A percentile compares a stretch with the other conserved stretches of the same genome.
phyloP scores from a whole-genome alignment of 1,140 invertebrate species.

The Myzus persicae region DNA sequence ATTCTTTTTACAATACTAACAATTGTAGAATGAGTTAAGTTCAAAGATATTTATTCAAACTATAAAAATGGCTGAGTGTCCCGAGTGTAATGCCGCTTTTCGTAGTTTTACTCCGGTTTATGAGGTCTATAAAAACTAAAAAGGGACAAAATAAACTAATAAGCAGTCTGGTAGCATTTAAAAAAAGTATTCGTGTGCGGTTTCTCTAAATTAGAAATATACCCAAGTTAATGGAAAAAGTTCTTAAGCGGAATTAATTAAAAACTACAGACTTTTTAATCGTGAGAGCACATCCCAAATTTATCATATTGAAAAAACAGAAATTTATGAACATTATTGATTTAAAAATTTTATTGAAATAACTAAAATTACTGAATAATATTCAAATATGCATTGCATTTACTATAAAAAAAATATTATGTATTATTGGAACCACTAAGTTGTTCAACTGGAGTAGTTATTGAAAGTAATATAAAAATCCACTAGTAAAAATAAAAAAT shows the following conservation, averaged over 20 bases:
- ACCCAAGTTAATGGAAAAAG: slow-evolving; percentile 47
- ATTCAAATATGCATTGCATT: background rate
- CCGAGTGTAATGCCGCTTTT: slow-evolving; percentile 25
- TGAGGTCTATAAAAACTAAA: slow-evolving; percentile 41
- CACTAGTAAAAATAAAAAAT: background rate
- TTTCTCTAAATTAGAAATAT: slow-evolving; percentile 45
- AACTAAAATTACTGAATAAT: background rate
- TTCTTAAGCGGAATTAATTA: slow-evolving; percentile 41
- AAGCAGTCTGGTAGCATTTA: slow-evolving; percentile 45
- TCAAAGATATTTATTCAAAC: slow-evolving; percentile 36
- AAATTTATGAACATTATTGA: slow-evolving; percentile 11
- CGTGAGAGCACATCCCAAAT: background rate
- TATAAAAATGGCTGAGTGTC: slow-evolving; percentile 8
- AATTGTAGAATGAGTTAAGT: slow-evolving; percentile 34
- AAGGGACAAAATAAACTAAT: slow-evolving; percentile 38
- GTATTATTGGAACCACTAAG: background rate
- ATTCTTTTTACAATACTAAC: background rate
- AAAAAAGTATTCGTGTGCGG: slow-evolving; percentile 40
- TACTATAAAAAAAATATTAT: background rate
- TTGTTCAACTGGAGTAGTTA: background rate
- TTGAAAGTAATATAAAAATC: background rate
- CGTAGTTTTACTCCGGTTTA: slow-evolving; percentile 34
- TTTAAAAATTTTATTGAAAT: background rate
- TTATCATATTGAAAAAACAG: slow-evolving; percentile 13
- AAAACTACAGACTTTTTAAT: slow-evolving; percentile 43